These are phyloP conservation scores for Telmatochromis sp. DNA, from an alignment of 2,113 vertebrate genomes.

Conservation along the genomic window DNA sequence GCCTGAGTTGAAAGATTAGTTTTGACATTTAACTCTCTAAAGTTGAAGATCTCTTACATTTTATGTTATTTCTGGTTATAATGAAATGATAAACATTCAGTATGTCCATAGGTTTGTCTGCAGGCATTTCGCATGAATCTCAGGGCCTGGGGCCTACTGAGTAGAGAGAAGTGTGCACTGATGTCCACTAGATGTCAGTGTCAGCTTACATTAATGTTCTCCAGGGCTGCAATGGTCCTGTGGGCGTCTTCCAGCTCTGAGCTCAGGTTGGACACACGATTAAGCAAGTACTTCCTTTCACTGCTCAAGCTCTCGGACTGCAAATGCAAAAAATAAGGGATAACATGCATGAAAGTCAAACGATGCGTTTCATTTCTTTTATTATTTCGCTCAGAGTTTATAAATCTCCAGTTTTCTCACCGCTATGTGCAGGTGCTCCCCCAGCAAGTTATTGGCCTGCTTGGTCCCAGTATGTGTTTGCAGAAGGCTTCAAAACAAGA, in stretches of 20 bases:
- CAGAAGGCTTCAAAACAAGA: conserved; percentile 61
- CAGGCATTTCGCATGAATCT: fast-evolving
- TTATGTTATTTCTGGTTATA: not conserved
- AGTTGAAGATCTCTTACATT: not conserved
- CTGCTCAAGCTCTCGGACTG: conserved; percentile 60
- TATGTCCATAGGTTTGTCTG: not conserved
- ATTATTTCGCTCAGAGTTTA: fast-evolving
- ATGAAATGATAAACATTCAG: not conserved
- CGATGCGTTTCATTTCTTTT: not conserved
- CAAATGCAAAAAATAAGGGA: not conserved
- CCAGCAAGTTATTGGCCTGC: conserved; percentile 59
- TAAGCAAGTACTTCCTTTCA: conserved; percentile 66
- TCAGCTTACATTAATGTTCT: conserved; percentile 74
- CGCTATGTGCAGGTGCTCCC: conserved; percentile 67
- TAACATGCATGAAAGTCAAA: not conserved
- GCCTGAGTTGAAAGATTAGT: not conserved
- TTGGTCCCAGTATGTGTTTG: conserved; percentile 62
- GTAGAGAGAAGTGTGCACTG: not conserved
- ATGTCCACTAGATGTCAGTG: conserved; percentile 44
- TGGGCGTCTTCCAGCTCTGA: conserved; percentile 65
- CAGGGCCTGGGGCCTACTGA: not conserved
- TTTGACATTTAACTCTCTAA: not conserved
- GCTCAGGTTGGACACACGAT: conserved; percentile 65
- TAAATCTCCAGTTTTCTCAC: conserved; percentile 48
- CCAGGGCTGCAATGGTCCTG: conserved; percentile 66